Evolutionary conservation across 1,140 invertebrate species (phyloP), one percentile per base, ranked within the genome.

Genomic region (Rhopalosiphum padi): DNA sequence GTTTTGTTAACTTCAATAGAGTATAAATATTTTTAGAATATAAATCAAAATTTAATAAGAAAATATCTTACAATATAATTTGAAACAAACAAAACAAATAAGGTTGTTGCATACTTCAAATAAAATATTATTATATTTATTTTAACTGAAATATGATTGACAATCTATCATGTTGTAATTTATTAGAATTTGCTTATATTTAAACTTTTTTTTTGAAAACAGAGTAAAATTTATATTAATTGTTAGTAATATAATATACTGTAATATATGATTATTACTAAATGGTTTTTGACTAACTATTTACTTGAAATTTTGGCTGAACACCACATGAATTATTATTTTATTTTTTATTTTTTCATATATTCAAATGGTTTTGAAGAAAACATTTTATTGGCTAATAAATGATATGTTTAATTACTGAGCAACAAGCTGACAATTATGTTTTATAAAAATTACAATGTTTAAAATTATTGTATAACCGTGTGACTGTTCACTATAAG

Each of bases 221-320:
- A 83, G n/a, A 60, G 11, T n/a, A 18, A 77, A 5, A 5, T 68
- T 88, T 88, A 23, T 89, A 35, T 55, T 37, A 41, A 93, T 94
- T 91, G 35, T 35, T 51, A 18, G 37, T 35, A 2, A 41, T 25
- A 25, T 93, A 21, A 53, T 94, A 37, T 83, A 88, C 25, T 93
- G 90, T 25, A 90, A 94, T 23, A 9, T 22, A 55, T 60, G 46
- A 41, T 93, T 94, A 9, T 93, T 35, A 9, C 9, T 89, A 23
- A 93, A 51, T 37, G 21, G 2, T 23, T 85, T 46, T 55, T 23
- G 41, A 94, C 95, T 95, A 15, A 93, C 30, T 15, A 35, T 96
- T 94, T 96, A 96, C 93, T 93, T 96, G 95, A 94, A 96, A 96
- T 25, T 96, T 94, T 7, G 96, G 96, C 83, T 96, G 96, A 93